phyloP scores from a whole-genome alignment of 1,140 invertebrate species.

The Drosophila virilis region DNA sequence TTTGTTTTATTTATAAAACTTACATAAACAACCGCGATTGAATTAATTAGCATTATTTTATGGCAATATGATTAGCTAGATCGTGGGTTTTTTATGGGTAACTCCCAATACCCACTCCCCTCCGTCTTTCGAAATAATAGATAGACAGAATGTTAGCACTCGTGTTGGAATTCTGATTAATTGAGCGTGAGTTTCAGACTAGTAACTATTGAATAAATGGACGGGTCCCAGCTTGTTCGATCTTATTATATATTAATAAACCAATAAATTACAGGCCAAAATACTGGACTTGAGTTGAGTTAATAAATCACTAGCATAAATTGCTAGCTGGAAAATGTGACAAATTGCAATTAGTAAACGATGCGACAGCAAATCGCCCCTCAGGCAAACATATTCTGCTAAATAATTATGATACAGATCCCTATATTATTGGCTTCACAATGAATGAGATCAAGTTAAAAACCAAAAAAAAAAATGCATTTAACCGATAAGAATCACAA shows the following conservation, averaged over 20 bases:
- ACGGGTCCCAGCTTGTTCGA: constrained; percentile 13
- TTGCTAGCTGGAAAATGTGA: constrained; percentile 39
- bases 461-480: background rate
- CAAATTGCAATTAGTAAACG: constrained; percentile 47
- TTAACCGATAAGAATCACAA: constrained; percentile 32
- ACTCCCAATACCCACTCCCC: constrained; percentile 3
- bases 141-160: constrained; percentile 24
- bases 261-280: constrained; percentile 57
- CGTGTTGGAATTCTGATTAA: constrained; percentile 63
- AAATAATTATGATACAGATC: background rate
- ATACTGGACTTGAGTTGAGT: constrained; percentile 28
- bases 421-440: background rate
- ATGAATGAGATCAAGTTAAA: background rate
- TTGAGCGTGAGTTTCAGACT: constrained; percentile 65
- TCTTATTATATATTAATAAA: constrained; percentile 40
- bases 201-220: constrained; percentile 17
- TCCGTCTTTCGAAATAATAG: background rate
- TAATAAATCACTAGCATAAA: constrained; percentile 55
- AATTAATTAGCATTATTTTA: constrained; percentile 65
- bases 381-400: constrained; percentile 2
- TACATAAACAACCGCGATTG: constrained; percentile 35
- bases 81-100: constrained; percentile 17
- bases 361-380: background rate
- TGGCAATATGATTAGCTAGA: constrained; percentile 13
- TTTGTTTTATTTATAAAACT: constrained; percentile 48